These are phyloP conservation scores for Discoglossus pictus DNA, from an alignment of 2,797 vertebrate genomes.

Conservation along the genomic window DNA sequence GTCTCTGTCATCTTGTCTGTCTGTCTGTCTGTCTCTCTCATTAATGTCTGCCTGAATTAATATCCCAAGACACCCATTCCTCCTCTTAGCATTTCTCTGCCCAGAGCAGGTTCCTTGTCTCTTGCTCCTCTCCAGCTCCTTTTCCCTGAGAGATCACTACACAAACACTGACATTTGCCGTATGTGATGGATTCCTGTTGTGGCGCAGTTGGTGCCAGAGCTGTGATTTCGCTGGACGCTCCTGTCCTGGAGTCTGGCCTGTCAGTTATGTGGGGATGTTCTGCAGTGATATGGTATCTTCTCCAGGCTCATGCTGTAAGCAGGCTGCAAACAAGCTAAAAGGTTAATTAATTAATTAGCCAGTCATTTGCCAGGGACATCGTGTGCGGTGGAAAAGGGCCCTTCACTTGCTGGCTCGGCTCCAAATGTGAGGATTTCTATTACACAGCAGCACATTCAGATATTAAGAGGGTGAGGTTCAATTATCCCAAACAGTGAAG, in stretches of 20 bases:
- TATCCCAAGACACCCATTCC: too few relatives aligned
- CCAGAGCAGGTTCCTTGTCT: constrained; percentile 21
- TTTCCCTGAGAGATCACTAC: constrained; percentile 44
- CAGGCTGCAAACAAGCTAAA: constrained; percentile 32
- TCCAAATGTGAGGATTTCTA: constrained; percentile 24
- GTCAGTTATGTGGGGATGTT: constrained; percentile 40
- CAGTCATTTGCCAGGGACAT: constrained; percentile 38
- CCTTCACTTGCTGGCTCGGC: constrained; percentile 20
- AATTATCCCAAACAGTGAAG: too few relatives aligned
- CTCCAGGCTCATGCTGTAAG: constrained; percentile 1
- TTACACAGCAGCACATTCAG: constrained; percentile 12
- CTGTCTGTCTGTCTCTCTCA: too few relatives aligned
- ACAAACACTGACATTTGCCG: constrained; percentile 49
- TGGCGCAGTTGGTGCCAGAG: constrained; percentile 17
- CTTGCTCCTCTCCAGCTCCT: too few relatives aligned
- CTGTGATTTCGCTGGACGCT: constrained; percentile 14
- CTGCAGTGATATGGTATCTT: constrained; percentile 34
- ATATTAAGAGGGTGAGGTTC: too few relatives aligned
- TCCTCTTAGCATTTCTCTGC: constrained; percentile 37
- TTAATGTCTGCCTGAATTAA: too few relatives aligned
- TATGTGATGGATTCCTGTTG: constrained; percentile 29
- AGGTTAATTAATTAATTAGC: constrained; percentile 48
- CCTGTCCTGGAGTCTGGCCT: constrained; percentile 19
- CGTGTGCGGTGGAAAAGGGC: constrained; percentile 33
- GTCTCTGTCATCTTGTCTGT: too few relatives aligned